Evolutionary conservation across 2,888 invertebrate species (phyloP), one percentile per base, ranked within the genome.

Genomic region (Drosophila multiciliata): DNA sequence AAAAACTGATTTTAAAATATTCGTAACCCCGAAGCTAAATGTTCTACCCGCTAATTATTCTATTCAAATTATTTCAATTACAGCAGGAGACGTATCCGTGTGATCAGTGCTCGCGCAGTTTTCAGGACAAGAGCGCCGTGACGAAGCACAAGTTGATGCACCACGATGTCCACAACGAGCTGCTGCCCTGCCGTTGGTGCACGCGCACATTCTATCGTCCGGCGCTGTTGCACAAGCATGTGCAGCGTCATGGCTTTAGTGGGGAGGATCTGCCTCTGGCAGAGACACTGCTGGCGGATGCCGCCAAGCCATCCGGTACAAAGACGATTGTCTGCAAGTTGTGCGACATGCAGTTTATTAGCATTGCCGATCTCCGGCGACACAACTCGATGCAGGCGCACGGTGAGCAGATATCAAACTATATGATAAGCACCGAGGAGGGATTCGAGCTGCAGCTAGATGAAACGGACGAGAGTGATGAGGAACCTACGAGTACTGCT

Each of bases 391-490:
- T 83, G 67, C 75, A 58, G 57, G 70, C 53, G 0, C 87, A 87
- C 49, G 50, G 35, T 20, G 48, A 60, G 2, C 70, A 70, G 20
- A 12, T 62, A 0, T 36, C 73, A 42, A 86, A 83, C 63, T 93
- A 93, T 82, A 91, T 92, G 52, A 92, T 92, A 20, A 90, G 90
- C 36, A 92, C 92, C 48, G 84, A 89, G 33, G 77, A 88, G 11
- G 93, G 93, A 3, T 92, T 91, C 57, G 93, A 93, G 73, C 67
- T 93, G 52, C 78, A 89, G 26, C 71, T 93, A 23, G 92, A 91
- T 23, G 93, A 93, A 73, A 92, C 93, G 2, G 93, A 93, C 23
- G 84, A 87, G 66, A 92, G 92, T 7, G 93, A 92, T 23, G 80
- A 78, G 12, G 87, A 88, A 9, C 49, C 60, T 1, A 61, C 53